Evolutionary conservation across 2,888 invertebrate genomes (phyloP).

Genomic region (Pheosia tremula): DNA sequence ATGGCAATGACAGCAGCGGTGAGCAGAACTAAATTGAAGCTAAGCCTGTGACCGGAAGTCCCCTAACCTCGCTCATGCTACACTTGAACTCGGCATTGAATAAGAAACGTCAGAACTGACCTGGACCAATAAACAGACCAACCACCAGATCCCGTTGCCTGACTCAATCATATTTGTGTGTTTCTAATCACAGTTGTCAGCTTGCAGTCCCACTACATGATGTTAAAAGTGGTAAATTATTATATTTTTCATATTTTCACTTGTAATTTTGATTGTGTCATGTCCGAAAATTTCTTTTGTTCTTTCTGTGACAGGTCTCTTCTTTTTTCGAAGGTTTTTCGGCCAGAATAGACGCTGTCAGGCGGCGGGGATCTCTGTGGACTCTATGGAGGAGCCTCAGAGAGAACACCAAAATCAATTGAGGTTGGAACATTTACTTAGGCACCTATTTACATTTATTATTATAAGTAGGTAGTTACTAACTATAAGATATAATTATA

Average conservation of each 20-base stretch:
- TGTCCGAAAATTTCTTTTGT: constrained; percentile 66
- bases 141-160: constrained; percentile 56
- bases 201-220: constrained; percentile 49
- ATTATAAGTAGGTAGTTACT: too few relatives aligned
- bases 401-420: constrained; percentile 1
- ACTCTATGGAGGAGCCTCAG: constrained; percentile 14
- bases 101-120: constrained; percentile 34
- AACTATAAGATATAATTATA: too few relatives aligned
- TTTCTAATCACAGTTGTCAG: constrained; percentile 18
- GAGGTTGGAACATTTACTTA: too few relatives aligned
- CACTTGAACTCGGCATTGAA: too few relatives aligned
- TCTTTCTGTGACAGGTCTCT: constrained; percentile 44
- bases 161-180: constrained; percentile 61
- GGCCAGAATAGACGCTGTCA: constrained; percentile 39
- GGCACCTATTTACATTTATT: too few relatives aligned
- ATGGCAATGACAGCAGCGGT: too few relatives aligned
- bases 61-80: too few relatives aligned
- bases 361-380: not conserved
- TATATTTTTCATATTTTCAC: constrained; percentile 42
- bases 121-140: constrained; percentile 66
- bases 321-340: constrained; percentile 38
- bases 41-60: too few relatives aligned
- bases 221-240: constrained; percentile 40
- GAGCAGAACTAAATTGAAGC: too few relatives aligned
- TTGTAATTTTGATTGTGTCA: constrained; percentile 58